phyloP scores from a whole-genome alignment of 2,797 vertebrate genomes.

The Coluber constrictor region DNA sequence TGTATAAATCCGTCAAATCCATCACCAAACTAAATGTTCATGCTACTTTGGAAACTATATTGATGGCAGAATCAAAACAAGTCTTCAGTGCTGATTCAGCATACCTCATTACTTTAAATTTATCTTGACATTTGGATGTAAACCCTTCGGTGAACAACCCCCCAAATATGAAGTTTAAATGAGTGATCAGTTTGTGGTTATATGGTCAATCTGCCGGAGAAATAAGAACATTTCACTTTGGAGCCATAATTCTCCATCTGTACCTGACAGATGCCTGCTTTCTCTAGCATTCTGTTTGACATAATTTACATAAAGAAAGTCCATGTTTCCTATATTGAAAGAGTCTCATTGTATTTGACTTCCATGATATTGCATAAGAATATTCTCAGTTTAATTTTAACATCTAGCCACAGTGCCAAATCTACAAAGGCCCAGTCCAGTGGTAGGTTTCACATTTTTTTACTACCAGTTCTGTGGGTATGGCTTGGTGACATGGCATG shows the following conservation, averaged over 20 bases:
- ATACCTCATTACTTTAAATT: neutral
- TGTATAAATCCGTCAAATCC: neutral
- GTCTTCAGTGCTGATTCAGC: neutral
- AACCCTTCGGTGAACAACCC: neutral
- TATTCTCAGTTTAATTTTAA: neutral
- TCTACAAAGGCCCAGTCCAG: neutral
- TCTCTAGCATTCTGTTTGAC: neutral
- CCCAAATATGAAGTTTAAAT: conserved; percentile 44
- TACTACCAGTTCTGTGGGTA: too few species aligned
- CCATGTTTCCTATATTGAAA: neutral
- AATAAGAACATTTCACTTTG: neutral
- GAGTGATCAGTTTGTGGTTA: conserved; percentile 7
- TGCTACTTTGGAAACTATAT: neutral
- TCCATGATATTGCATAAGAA: neutral
- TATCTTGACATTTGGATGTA: neutral
- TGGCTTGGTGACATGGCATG: too few species aligned
- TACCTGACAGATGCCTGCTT: conserved; percentile 21
- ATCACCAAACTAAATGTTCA: neutral
- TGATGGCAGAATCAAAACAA: neutral
- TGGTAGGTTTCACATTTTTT: too few species aligned
- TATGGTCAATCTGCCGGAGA: conserved; percentile 22
- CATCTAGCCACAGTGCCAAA: neutral
- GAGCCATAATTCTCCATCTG: conserved; percentile 3
- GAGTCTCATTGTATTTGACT: neutral
- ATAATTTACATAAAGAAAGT: conserved; percentile 19